Conservation (phyloP, 1,140 invertebrate genomes). For the Zaprionus inermis region DNA sequence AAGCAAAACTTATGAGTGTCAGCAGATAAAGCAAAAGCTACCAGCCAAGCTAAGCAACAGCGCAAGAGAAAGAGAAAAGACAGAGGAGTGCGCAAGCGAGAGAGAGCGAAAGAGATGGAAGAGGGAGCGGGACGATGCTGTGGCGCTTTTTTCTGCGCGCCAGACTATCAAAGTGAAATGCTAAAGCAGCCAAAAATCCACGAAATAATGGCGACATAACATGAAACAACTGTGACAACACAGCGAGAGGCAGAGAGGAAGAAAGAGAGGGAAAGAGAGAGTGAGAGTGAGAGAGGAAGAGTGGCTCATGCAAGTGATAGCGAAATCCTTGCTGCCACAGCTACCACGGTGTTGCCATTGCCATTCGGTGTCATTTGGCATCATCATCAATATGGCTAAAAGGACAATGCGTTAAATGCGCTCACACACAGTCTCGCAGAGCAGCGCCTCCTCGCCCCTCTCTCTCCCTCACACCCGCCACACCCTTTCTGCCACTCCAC, state of each 20-base stretch:
- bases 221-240: slow-evolving; percentile 79
- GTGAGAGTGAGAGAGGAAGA: neutral
- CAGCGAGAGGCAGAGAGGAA: neutral
- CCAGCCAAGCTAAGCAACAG: slow-evolving; percentile 46
- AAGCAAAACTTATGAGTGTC: slow-evolving; percentile 82
- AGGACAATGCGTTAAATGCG: slow-evolving; percentile 82
- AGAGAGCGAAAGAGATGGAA: neutral
- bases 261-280: neutral
- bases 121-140: slow-evolving; percentile 11
- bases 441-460: no score
- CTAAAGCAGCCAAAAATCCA: slow-evolving; percentile 82
- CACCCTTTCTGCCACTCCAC: neutral
- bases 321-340: slow-evolving; percentile 71
- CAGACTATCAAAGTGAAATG: slow-evolving; percentile 82
- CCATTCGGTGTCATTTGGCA: slow-evolving; percentile 80
- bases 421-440: slow-evolving; percentile 34
- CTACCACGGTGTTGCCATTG: slow-evolving; percentile 72
- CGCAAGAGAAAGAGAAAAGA: neutral
- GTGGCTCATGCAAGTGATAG: slow-evolving; percentile 63
- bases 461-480: neutral
- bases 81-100: no score
- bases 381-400: slow-evolving; percentile 83
- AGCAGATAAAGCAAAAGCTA: slow-evolving; percentile 79
- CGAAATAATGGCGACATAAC: slow-evolving; percentile 81
- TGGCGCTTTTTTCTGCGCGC: slow-evolving; percentile 12